phyloP scores from a whole-genome alignment of 1,140 invertebrate genomes.

The Hylaeus anthracinus region DNA sequence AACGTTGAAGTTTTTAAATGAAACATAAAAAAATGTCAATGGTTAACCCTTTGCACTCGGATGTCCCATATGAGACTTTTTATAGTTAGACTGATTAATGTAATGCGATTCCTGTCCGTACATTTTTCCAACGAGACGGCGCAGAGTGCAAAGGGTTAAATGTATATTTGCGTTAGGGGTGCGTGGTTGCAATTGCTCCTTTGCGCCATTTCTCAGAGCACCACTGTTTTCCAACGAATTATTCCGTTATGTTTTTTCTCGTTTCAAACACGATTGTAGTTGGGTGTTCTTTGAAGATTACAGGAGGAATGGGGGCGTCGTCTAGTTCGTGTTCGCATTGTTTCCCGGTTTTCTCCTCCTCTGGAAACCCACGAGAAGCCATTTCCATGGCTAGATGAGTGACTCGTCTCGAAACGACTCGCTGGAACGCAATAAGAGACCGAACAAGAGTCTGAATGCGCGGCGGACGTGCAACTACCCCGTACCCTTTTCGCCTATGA shows the following conservation, averaged over 20 bases:
- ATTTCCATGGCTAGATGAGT: conserved; percentile 42
- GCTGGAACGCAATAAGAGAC: conserved; percentile 60
- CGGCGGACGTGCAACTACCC: too few species aligned
- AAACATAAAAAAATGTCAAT: too few species aligned
- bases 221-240: conserved; percentile 22
- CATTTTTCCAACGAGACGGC: too few species aligned
- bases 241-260: conserved; percentile 1
- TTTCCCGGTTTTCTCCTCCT: conserved; percentile 26
- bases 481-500: conserved; percentile 23
- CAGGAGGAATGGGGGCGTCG: conserved; percentile 20
- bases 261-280: conserved; percentile 13
- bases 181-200: too few species aligned
- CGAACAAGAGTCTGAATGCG: conserved; percentile 22
- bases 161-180: too few species aligned
- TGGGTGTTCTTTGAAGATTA: conserved; percentile 51
- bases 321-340: conserved; percentile 17
- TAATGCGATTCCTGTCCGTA: too few species aligned
- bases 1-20: too few species aligned
- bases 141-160: too few species aligned
- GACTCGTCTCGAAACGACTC: conserved; percentile 57
- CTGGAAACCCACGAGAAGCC: conserved; percentile 17
- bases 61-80: too few species aligned
- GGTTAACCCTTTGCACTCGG: too few species aligned
- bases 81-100: too few species aligned
- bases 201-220: too few species aligned